Conservation (phyloP, 2,797 vertebrate species). For the Siniperca scherzeri region DNA sequence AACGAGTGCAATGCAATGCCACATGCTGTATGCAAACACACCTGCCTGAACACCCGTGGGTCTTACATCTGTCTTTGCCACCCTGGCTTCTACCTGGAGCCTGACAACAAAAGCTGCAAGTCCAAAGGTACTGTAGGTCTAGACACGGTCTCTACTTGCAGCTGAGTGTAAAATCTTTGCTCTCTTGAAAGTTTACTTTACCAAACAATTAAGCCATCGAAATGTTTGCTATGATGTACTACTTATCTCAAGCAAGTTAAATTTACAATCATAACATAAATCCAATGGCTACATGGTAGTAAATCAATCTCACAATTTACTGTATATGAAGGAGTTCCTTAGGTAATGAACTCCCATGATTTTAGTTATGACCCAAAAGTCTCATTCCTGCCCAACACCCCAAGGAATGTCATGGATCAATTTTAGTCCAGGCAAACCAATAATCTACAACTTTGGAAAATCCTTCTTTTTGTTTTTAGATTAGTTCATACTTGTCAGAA, state of each 20-base stretch:
- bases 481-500: neutral
- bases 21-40: constrained; percentile 87
- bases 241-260: neutral
- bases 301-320: neutral
- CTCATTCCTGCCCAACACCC: neutral
- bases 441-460: neutral
- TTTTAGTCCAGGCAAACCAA: too few relatives aligned
- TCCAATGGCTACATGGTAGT: too few relatives aligned
- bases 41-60: constrained; percentile 87
- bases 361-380: neutral
- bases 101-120: constrained; percentile 89
- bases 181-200: neutral
- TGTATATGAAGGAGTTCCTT: neutral
- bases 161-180: neutral
- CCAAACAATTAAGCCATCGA: neutral
- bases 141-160: neutral
- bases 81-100: constrained; percentile 89
- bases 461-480: neutral
- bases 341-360: neutral
- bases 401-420: neutral
- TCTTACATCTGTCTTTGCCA: constrained; percentile 89
- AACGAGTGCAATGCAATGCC: constrained; percentile 85
- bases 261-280: neutral
- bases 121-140: constrained; percentile 80
- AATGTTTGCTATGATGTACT: neutral